Base-by-base conservation (phyloP, 1,140 invertebrate genomes). In the Camponotus floridanus region DNA sequence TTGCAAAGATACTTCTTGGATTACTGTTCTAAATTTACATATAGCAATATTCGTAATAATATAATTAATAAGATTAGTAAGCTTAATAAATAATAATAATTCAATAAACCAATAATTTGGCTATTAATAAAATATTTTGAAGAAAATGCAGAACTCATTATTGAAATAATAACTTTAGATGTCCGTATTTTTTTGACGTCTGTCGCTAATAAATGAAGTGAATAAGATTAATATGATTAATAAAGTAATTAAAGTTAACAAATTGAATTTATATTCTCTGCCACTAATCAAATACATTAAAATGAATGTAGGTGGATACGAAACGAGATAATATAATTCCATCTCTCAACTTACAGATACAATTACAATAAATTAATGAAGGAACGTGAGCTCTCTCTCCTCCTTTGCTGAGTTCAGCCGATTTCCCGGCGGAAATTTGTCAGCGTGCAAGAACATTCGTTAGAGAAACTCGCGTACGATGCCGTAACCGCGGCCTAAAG, bases 361-460 rank as follows among this genome's bases (percentile, higher is more conserved):
- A 76, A 76, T 76, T 76, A 64, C 55, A 76, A 76, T 76, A 64
- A 64, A 62, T 64, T 59, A 76, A 59, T 61, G 21, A 51, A 51
- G 33, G 21, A 26, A 42, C 31, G 57, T 26, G 26, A 21, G 9
- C 39, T 45, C 57, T 26, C 57, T 26, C 26, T 26, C 26, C 26
- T 31, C 39, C 36, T 61, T 33, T 26, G 36, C 15, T 15, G 48
- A 26, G 36, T 18, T 62, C 55, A 31, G 26, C 39, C 59, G 59
- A 64, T 78, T 65, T 48, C 11, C 61, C 57, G 36, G 39, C 13
- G n/a, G 76, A 78, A 65, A 65, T 65, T 80, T 80, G 45, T 70
- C 76, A 67, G 48, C 33, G 76, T 57, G 33, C 55, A 74, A 74
- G 55, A 74, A 74, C 33, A 55, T 55, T 70, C 33, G 76, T 55